phyloP scores from a whole-genome alignment of 2,113 vertebrate species.

The Periophthalmus modestus region DNA sequence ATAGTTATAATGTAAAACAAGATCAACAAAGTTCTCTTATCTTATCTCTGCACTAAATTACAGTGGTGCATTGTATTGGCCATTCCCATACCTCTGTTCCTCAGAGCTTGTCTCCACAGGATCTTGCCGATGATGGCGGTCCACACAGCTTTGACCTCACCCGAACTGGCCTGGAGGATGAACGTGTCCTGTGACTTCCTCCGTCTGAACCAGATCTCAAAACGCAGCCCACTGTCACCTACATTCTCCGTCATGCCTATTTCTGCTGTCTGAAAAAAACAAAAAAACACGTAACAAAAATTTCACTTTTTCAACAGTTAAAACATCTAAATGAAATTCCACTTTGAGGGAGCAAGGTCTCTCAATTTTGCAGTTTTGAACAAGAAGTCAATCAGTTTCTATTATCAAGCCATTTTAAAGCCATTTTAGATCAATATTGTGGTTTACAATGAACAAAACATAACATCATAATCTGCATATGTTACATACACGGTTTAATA shows the following conservation, averaged over 20 bases:
- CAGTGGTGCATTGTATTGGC: neutral
- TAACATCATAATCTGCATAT: too few species aligned
- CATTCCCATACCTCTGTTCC: slow-evolving; percentile 78
- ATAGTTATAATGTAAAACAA: too few species aligned
- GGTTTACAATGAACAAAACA: too few species aligned
- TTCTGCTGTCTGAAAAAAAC: slow-evolving; percentile 77
- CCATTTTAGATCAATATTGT: too few species aligned
- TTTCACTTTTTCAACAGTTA: too few species aligned
- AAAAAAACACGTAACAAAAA: neutral
- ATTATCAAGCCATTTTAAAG: too few species aligned
- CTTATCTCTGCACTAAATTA: neutral
- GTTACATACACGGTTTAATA: too few species aligned
- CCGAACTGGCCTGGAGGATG: slow-evolving; percentile 80
- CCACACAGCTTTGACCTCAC: slow-evolving; percentile 81
- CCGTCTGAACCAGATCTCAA: slow-evolving; percentile 87
- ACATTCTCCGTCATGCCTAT: slow-evolving; percentile 86
- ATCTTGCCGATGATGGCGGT: slow-evolving; percentile 81
- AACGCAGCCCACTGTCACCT: slow-evolving; percentile 83
- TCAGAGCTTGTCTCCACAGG: slow-evolving; percentile 85
- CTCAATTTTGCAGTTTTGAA: too few species aligned
- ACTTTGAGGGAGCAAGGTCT: too few species aligned
- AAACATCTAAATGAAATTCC: too few species aligned
- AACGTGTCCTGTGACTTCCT: slow-evolving; percentile 85
- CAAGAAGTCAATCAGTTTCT: too few species aligned
- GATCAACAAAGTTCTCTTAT: neutral